Base-by-base conservation (phyloP, 2,797 vertebrate species). In the Ptychobarbus kaznakovi region DNA sequence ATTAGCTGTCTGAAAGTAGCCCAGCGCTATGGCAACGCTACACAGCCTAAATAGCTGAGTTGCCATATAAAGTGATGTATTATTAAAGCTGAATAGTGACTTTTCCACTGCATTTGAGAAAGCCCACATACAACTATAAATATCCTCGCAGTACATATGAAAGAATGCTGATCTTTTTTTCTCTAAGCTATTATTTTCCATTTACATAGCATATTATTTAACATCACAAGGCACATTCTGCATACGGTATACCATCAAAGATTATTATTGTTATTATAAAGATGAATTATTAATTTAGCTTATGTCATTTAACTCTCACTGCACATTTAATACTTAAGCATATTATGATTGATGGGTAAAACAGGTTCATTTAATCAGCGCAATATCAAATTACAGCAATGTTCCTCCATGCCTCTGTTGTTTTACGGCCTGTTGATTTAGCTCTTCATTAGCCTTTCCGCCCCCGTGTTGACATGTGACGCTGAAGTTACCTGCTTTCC, bases 51-150 rank as follows among this genome's bases (percentile, higher is more conserved):
- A 91, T 83, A 91, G 88, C 90, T 83, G 87, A 88, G 82, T 90
- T 87, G 89, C 89, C 74, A 87, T 89, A 88, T 87, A 90, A 89
- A 90, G 86, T 83, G 89, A 91, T 90, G 80, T 85, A 91, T 90
- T 91, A 90, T 91, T 90, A 88, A 90, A 89, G 86, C 87, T 87
- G 83, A 89, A 90, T 89, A 78, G 84, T 86, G 83, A 85, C 75
- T 88, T 89, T 89, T 84, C 81, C 81, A 79, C 85, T 32, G 86
- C 85, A 79, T 89, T 89, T 85, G 77, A 86, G 77, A 69, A 69
- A 38, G 53, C 51, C 84, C 56, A 80, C 87, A 84, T 85, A 80
- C 28, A 83, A 86, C 86, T 89, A 89, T 88, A 90, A 88, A 89
- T 91, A 88, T 35, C 87, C 65, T 74, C 69, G 84, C 76, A 78